Conservation (phyloP, 1,140 invertebrate genomes). For the Penaeus japonicus region DNA sequence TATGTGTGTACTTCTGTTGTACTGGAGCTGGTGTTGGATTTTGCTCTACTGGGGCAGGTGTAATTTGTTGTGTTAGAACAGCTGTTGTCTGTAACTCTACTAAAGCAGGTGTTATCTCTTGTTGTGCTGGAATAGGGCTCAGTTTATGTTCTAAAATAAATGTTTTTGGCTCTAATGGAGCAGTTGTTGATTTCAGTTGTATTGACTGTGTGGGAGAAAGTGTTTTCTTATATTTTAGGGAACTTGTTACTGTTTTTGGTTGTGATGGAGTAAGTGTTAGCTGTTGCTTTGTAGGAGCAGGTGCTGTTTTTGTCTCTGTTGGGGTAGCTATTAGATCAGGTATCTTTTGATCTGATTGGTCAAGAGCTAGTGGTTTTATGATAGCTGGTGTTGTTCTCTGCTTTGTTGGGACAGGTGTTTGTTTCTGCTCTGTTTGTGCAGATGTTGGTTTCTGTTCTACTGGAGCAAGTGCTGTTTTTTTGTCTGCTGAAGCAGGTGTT, state of each 20-base stretch:
- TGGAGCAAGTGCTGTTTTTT: background rate
- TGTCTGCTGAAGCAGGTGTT: conserved; percentile 23
- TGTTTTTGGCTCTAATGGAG: background rate
- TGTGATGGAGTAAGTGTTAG: too few species aligned
- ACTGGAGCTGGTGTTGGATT: conserved; percentile 4
- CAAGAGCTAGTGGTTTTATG: background rate
- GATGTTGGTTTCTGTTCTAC: conserved; percentile 12
- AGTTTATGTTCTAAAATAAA: background rate
- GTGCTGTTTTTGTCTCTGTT: conserved; percentile 14
- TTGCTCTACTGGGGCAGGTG: background rate
- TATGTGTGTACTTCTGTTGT: background rate
- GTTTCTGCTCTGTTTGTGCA: background rate
- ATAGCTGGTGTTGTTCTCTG: background rate
- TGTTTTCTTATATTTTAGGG: too few species aligned
- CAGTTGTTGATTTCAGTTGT: background rate
- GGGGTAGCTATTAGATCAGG: background rate
- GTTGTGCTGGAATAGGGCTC: background rate
- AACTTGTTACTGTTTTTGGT: too few species aligned
- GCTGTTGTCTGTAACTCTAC: conserved; percentile 1
- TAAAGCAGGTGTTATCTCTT: background rate
- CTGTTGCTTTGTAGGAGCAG: background rate
- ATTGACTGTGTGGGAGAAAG: too few species aligned
- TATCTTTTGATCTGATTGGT: background rate
- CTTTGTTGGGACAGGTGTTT: background rate
- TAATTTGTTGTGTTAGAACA: background rate